Percentiles rank a stretch among this genome's conserved stretches.
phyloP scores from a whole-genome alignment of 2,888 invertebrate species.

The Geophilus truncorum region DNA sequence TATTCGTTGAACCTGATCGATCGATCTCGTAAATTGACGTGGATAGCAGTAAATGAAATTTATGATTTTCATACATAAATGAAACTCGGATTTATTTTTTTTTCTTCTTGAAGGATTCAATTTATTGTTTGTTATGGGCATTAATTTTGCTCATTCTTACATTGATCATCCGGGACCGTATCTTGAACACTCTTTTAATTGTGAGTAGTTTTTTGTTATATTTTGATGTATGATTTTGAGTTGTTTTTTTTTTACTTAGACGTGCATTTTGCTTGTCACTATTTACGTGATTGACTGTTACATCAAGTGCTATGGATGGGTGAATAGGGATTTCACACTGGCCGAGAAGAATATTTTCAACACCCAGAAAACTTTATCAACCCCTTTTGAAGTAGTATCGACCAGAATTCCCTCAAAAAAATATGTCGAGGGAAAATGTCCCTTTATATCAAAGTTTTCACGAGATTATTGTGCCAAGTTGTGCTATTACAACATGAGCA shows the following conservation, averaged over 20 bases:
- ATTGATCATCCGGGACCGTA: not conserved
- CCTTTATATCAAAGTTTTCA: not conserved
- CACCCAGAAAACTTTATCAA: not conserved
- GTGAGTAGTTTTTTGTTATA: not conserved
- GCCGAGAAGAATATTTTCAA: conserved; percentile 1
- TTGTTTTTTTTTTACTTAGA: not conserved
- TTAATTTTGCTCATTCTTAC: not conserved
- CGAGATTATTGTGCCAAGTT: not conserved
- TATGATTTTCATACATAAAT: not conserved
- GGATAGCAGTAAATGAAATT: not conserved
- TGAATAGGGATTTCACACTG: not conserved
- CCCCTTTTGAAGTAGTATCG: not conserved
- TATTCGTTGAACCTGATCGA: not conserved
- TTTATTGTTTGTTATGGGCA: not conserved
- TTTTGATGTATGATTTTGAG: not conserved
- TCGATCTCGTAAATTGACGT: not conserved
- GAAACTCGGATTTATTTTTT: not conserved
- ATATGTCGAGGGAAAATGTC: not conserved
- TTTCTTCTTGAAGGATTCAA: not conserved
- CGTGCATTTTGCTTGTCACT: not conserved
- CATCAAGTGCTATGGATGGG: not conserved
- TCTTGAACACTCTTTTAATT: not conserved
- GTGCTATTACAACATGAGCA: not conserved
- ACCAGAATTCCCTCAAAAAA: no score
- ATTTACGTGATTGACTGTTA: not conserved